Conservation (phyloP, 2,797 vertebrate species). For the Hydrolagus colliei region DNA sequence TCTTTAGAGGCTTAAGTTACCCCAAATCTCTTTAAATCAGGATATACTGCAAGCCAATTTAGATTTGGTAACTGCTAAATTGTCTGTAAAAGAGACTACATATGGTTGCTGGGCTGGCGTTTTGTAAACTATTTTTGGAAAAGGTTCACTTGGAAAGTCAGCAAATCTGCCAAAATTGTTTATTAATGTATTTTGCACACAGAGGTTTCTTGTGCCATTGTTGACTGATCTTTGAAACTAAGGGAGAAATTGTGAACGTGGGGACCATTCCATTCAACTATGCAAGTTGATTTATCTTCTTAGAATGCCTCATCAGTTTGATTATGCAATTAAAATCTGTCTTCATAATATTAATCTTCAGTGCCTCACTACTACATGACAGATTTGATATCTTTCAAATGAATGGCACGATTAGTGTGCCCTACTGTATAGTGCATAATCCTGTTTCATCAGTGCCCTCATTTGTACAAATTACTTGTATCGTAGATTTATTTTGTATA, state of each 20-base stretch:
- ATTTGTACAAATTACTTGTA: neutral
- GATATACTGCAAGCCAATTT: neutral
- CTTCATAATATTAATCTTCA: conserved; percentile 4
- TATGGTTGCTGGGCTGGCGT: conserved; percentile 5
- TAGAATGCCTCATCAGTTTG: conserved; percentile 18
- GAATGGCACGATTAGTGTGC: neutral
- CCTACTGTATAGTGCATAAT: neutral
- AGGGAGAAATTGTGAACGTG: neutral
- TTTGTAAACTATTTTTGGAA: conserved; percentile 24
- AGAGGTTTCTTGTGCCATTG: conserved; percentile 1
- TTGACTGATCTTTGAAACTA: conserved; percentile 13
- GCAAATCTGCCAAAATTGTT: conserved; percentile 27
- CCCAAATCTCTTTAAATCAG: neutral
- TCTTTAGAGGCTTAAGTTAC: neutral
- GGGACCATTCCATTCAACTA: neutral
- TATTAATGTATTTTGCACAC: conserved; percentile 6
- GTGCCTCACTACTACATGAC: conserved; percentile 20
- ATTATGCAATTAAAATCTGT: conserved; percentile 24
- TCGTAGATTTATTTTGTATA: neutral
- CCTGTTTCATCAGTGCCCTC: neutral
- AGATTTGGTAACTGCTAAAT: neutral
- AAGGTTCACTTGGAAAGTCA: conserved; percentile 28
- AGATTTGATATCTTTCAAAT: conserved; percentile 22
- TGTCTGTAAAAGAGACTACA: conserved; percentile 12
- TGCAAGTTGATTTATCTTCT: conserved; percentile 18